These are phyloP conservation scores for Psittacus erithacus DNA, from an alignment of 2,113 vertebrate genomes.

Conservation along the genomic window DNA sequence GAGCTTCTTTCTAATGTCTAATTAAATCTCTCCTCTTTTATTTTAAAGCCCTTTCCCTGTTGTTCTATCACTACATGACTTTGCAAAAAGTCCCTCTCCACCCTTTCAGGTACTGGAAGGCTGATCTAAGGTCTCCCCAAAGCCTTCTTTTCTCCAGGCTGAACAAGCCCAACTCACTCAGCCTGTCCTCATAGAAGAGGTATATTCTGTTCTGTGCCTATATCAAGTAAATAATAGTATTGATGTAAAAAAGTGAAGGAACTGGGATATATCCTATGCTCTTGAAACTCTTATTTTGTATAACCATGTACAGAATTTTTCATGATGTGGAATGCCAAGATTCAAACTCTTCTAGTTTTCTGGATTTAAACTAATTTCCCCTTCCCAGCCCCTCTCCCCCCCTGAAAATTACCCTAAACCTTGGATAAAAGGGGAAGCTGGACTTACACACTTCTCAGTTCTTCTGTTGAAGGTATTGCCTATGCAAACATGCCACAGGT, in stretches of 20 bases:
- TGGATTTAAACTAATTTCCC: background rate
- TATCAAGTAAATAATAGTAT: background rate
- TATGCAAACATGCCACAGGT: background rate
- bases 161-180: background rate
- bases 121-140: fast-evolving
- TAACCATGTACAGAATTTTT: background rate
- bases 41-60: background rate
- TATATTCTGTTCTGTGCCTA: background rate
- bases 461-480: background rate
- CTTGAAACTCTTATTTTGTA: background rate
- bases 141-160: background rate
- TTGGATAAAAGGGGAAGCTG: background rate
- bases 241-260: background rate
- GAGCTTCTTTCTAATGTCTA: background rate
- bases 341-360: background rate
- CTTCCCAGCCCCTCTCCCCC: too few species aligned
- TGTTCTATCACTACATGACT: fast-evolving
- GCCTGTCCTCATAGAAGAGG: background rate
- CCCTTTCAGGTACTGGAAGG: background rate
- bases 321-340: background rate
- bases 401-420: background rate
- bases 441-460: background rate
- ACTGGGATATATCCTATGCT: background rate
- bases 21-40: background rate
- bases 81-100: background rate